Evolutionary conservation across 2,888 invertebrate genomes (phyloP).

Genomic region (Phasia obesa): DNA sequence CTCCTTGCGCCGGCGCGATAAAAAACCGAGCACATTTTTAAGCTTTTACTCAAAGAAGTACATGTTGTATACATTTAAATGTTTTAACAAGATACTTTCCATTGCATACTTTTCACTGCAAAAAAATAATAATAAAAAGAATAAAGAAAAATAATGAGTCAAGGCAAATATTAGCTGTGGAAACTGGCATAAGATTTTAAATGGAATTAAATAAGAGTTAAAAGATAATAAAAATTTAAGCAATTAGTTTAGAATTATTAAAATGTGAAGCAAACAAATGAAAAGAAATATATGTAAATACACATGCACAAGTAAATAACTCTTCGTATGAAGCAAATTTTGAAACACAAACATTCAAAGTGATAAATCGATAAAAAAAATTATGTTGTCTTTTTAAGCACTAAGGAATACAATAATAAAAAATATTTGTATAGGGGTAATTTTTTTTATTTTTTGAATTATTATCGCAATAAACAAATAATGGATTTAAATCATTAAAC

Average conservation of each 20-base stretch:
- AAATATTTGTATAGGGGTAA: constrained; percentile 2
- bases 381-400: constrained; percentile 6
- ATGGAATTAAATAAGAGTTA: not conserved
- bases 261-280: constrained; percentile 9
- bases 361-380: constrained; percentile 46
- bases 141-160: constrained; percentile 1
- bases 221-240: not conserved
- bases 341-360: constrained; percentile 35
- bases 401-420: not conserved
- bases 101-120: constrained; percentile 33
- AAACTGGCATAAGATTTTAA: constrained; percentile 8
- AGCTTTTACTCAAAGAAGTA: constrained; percentile 26
- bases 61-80: constrained; percentile 51
- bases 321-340: constrained; percentile 9
- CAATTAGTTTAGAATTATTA: constrained; percentile 3
- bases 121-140: constrained; percentile 37
- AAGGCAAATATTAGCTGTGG: constrained; percentile 19
- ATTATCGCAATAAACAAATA: not conserved
- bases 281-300: not conserved
- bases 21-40: constrained; percentile 29
- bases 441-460: constrained; percentile 15
- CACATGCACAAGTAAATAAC: constrained; percentile 3
- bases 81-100: constrained; percentile 40
- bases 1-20: constrained; percentile 24
- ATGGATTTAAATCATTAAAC: constrained; percentile 35